phyloP scores from a whole-genome alignment of 2,888 invertebrate genomes.

The Drosophila meridionalis region DNA sequence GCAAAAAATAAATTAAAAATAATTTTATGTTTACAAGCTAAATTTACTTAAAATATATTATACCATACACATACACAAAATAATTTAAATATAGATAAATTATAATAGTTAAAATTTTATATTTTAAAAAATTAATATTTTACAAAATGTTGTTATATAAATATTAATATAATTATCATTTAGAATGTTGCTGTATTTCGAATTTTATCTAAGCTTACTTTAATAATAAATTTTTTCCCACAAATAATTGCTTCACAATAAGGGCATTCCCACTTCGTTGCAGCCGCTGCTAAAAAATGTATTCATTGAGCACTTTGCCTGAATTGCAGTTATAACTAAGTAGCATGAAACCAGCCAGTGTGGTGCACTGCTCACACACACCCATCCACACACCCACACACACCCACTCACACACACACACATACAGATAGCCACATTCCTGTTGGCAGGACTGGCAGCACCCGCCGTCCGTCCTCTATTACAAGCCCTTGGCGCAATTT shows the following conservation, averaged over 20 bases:
- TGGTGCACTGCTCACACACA: constrained; percentile 2
- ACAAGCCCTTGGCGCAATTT: constrained; percentile 37
- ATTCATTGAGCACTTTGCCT: constrained; percentile 45
- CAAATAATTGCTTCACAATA: not conserved
- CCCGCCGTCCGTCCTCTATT: not conserved
- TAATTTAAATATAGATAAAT: too few species aligned
- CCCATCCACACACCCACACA: not conserved
- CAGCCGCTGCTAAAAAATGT: constrained; percentile 4
- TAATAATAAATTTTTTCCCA: not conserved
- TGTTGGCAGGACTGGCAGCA: not conserved
- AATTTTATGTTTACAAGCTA: too few species aligned
- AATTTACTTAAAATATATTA: too few species aligned
- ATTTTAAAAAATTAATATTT: too few species aligned
- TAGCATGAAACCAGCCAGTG: constrained; percentile 50
- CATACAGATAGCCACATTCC: not conserved
- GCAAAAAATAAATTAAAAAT: too few species aligned
- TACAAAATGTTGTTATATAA: too few species aligned
- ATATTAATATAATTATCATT: too few species aligned
- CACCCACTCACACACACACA: not conserved
- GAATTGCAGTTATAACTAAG: constrained; percentile 62
- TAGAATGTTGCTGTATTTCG: too few species aligned
- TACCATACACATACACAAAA: too few species aligned
- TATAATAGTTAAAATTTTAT: too few species aligned
- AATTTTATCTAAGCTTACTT: too few species aligned
- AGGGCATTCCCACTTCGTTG: constrained; percentile 28